A percentile compares a stretch with the other conserved stretches of the same genome.
phyloP scores from a whole-genome alignment of 35 echinoderm and acorn worm genomes.

The Apostichopus parvimensis region DNA sequence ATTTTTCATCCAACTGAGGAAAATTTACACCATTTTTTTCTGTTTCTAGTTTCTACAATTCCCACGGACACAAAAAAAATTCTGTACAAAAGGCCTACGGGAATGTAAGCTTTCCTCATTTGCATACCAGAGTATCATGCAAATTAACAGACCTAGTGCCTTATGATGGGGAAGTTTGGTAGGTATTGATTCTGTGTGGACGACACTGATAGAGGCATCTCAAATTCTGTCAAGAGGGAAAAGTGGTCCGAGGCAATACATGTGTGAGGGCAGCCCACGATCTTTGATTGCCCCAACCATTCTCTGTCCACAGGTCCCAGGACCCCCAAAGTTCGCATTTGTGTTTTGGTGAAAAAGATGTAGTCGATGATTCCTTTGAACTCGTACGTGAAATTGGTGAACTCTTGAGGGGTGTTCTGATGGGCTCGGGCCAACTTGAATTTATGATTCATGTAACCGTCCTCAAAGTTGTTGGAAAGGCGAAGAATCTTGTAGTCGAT shows the following conservation, averaged over 20 bases:
- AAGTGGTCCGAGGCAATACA: slow-evolving; percentile 94
- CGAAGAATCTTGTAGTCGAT: slow-evolving; percentile 90
- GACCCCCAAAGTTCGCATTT: slow-evolving; percentile 76
- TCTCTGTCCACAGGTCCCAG: slow-evolving; percentile 77
- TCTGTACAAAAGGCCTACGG: slow-evolving; percentile 12
- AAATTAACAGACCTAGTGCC: slow-evolving; percentile 42
- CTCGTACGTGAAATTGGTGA: slow-evolving; percentile 95
- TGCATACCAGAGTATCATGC: slow-evolving; percentile 11
- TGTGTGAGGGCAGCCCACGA: slow-evolving; percentile 88
- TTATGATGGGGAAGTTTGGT: slow-evolving; percentile 33
- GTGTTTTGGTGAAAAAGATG: slow-evolving; percentile 78
- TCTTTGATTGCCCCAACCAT: slow-evolving; percentile 83
- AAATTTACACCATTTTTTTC: not conserved
- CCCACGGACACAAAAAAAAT: not conserved
- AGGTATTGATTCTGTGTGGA: slow-evolving; percentile 44
- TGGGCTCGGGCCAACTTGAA: slow-evolving; percentile 83
- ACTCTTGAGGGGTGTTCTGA: slow-evolving; percentile 79
- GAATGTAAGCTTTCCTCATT: slow-evolving; percentile 29
- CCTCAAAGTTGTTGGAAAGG: slow-evolving; percentile 75
- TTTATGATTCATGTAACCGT: slow-evolving; percentile 82
- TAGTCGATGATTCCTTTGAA: slow-evolving; percentile 98
- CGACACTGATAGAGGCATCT: slow-evolving; percentile 79
- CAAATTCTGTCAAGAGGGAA: slow-evolving; percentile 88
- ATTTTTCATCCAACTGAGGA: slow-evolving; percentile 2
- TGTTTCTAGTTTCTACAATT: slow-evolving; percentile 1